A percentile compares a stretch with the other conserved stretches of the same genome.
phyloP scores from a whole-genome alignment of 2,797 vertebrate species.

The Chromis chromis region DNA sequence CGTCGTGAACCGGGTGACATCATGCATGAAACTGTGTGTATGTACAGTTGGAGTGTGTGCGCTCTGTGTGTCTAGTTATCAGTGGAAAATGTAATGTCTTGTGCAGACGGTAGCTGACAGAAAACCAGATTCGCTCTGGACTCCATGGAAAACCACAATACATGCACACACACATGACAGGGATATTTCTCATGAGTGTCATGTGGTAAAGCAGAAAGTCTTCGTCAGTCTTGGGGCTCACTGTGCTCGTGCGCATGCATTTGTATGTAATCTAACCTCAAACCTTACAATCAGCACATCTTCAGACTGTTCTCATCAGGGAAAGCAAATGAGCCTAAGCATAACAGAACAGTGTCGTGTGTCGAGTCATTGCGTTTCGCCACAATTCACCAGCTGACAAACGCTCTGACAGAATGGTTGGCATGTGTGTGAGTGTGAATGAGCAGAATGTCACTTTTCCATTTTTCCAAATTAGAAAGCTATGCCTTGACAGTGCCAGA shows the following conservation, averaged over 20 bases:
- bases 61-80: constrained; percentile 17
- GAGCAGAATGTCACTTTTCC: constrained; percentile 68
- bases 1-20: constrained; percentile 36
- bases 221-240: constrained; percentile 9
- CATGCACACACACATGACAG: constrained; percentile 10
- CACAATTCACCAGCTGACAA: constrained; percentile 51
- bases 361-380: constrained; percentile 46
- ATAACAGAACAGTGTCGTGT: constrained; percentile 33
- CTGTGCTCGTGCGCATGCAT: not conserved
- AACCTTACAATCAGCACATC: constrained; percentile 37
- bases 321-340: constrained; percentile 36
- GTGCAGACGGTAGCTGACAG: constrained; percentile 49
- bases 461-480: constrained; percentile 75
- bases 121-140: constrained; percentile 41
- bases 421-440: constrained; percentile 52
- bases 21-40: not conserved
- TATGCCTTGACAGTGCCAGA: constrained; percentile 66
- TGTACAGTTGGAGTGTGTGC: not conserved
- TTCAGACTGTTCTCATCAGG: constrained; percentile 1
- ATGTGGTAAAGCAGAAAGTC: constrained; percentile 20
- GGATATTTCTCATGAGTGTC: constrained; percentile 37
- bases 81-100: constrained; percentile 50
- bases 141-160: constrained; percentile 29
- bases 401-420: constrained; percentile 52
- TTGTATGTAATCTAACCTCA: not conserved